phyloP scores from a whole-genome alignment of 2,797 vertebrate species.

The Scolopax rusticola region DNA sequence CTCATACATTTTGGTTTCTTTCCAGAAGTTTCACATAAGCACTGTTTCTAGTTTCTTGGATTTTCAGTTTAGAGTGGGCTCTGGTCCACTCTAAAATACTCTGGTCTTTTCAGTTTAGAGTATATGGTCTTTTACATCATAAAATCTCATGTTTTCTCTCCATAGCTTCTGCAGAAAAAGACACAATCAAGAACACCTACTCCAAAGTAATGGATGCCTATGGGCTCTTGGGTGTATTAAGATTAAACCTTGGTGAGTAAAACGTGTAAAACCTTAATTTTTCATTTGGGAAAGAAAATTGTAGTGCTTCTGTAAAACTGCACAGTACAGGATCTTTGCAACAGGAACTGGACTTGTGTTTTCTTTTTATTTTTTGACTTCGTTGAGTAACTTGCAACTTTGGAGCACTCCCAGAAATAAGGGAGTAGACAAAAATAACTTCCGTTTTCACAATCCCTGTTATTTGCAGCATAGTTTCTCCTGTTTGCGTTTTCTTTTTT shows the following conservation, averaged over 20 bases:
- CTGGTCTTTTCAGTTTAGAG: neutral
- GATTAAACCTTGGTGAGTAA: constrained; percentile 94
- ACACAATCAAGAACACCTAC: constrained; percentile 92
- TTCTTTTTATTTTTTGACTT: neutral
- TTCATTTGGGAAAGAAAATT: neutral
- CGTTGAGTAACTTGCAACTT: neutral
- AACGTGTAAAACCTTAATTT: neutral
- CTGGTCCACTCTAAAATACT: no score
- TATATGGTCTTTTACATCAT: neutral
- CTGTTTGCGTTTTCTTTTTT: neutral
- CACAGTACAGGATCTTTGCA: neutral
- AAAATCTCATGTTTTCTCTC: neutral
- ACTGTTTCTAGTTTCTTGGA: neutral
- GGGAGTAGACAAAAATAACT: constrained; percentile 33
- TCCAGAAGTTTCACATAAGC: neutral
- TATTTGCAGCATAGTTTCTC: neutral
- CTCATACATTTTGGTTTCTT: constrained; percentile 10
- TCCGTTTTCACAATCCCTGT: neutral
- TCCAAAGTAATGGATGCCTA: constrained; percentile 95
- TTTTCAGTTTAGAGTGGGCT: neutral
- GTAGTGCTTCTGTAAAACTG: neutral
- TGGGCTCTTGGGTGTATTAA: constrained; percentile 94
- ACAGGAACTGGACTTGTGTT: neutral
- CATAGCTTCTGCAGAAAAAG: constrained; percentile 94
- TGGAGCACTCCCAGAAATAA: neutral